phyloP scores from a whole-genome alignment of 2,797 vertebrate species.

The Muscicapa comitata region DNA sequence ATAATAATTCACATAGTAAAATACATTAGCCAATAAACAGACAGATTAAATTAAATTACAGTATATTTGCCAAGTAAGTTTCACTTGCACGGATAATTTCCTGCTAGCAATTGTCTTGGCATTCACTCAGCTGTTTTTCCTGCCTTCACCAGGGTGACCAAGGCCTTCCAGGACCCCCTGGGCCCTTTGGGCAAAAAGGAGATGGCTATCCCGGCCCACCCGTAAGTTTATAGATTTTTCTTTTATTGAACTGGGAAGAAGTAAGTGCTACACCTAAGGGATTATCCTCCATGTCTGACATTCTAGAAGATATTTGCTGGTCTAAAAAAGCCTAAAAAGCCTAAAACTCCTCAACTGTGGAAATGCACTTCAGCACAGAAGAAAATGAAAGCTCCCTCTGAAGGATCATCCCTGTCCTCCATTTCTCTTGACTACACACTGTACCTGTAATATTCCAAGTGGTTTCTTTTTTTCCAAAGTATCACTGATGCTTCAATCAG shows the following conservation, averaged over 20 bases:
- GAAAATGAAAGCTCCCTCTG: background rate
- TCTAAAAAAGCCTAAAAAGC: background rate
- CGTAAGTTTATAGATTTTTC: constrained; percentile 72
- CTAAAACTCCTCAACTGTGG: background rate
- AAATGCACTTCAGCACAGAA: background rate
- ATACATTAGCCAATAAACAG: background rate
- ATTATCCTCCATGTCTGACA: background rate
- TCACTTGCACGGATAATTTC: background rate
- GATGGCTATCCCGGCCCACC: constrained; percentile 84
- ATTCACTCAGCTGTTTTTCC: background rate
- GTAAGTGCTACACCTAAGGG: background rate
- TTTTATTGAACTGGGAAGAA: background rate
- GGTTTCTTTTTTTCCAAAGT: background rate
- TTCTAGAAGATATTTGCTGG: background rate
- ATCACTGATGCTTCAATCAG: background rate
- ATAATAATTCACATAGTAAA: background rate
- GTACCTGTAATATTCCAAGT: background rate
- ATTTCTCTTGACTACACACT: background rate
- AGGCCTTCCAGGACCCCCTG: constrained; percentile 79
- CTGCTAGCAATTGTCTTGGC: background rate
- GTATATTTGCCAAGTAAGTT: background rate
- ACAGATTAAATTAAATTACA: background rate
- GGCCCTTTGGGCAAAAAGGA: constrained; percentile 85
- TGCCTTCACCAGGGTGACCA: constrained; percentile 80
- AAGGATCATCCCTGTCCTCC: background rate